A percentile compares a stretch with the other conserved stretches of the same genome.
Conservation (phyloP, 2,113 vertebrate genomes). For the Plotosus lineatus region DNA sequence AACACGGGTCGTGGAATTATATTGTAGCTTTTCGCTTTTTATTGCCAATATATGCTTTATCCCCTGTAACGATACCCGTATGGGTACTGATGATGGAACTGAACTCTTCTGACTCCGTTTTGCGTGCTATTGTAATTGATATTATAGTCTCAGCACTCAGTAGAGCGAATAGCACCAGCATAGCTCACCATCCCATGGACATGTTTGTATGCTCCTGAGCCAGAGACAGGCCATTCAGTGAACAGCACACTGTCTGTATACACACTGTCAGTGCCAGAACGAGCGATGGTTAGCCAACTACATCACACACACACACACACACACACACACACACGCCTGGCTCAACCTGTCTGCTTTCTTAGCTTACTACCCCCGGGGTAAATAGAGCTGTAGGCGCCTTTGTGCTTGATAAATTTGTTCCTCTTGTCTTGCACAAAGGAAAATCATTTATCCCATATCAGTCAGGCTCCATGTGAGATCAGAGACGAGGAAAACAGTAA, state of each 20-base stretch:
- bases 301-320: conserved; percentile 18
- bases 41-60: neutral
- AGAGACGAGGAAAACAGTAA: conserved; percentile 3
- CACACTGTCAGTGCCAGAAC: neutral
- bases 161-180: conserved; percentile 9
- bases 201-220: conserved; percentile 5
- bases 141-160: neutral
- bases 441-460: conserved; percentile 25
- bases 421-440: conserved; percentile 3
- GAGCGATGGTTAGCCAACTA: conserved; percentile 12
- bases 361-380: conserved; percentile 6
- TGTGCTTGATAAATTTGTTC: neutral
- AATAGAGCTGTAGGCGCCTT: conserved; percentile 15
- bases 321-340: conserved; percentile 24
- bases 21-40: neutral
- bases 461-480: conserved; percentile 6
- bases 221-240: conserved; percentile 40
- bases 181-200: neutral
- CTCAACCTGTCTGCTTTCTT: conserved; percentile 18
- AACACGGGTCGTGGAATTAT: neutral
- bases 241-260: conserved; percentile 26
- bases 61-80: neutral
- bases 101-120: neutral
- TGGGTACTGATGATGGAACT: neutral
- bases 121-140: neutral